phyloP scores from a whole-genome alignment of 2,797 vertebrate genomes.

The Siniperca undulata region DNA sequence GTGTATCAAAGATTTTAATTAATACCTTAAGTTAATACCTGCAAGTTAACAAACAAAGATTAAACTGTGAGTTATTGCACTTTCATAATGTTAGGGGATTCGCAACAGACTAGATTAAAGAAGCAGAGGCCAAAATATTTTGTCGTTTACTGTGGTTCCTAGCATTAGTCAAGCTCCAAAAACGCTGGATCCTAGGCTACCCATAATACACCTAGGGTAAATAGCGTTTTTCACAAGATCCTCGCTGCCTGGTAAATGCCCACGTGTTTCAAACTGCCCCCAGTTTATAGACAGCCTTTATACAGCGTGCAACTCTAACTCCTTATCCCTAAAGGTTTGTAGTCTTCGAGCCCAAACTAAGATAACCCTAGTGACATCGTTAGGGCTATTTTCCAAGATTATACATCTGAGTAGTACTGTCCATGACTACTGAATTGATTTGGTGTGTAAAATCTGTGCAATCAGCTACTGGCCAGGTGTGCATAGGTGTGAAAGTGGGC shows the following conservation, averaged over 20 bases:
- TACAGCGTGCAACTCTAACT: not conserved
- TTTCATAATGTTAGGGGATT: fast-evolving
- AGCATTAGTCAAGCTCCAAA: not conserved
- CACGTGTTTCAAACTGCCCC: not conserved
- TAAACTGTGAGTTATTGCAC: not conserved
- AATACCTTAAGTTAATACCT: not conserved
- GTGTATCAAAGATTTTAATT: fast-evolving
- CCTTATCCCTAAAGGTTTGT: not conserved
- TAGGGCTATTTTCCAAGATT: not conserved
- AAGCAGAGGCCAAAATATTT: not conserved
- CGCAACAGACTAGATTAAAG: not conserved
- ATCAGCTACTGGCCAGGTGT: not conserved
- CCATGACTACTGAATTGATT: not conserved
- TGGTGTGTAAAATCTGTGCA: not conserved
- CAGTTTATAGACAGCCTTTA: not conserved
- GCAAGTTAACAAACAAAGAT: not conserved
- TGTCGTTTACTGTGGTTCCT: not conserved
- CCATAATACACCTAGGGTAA: not conserved
- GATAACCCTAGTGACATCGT: not conserved
- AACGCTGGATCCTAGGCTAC: not conserved
- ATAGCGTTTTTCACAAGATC: not conserved
- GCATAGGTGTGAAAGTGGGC: not conserved
- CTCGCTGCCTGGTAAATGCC: not conserved
- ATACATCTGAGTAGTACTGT: not conserved
- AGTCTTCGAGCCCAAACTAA: not conserved